Base-by-base conservation (phyloP, 2,888 invertebrate species). In the Pelosia muscerda region DNA sequence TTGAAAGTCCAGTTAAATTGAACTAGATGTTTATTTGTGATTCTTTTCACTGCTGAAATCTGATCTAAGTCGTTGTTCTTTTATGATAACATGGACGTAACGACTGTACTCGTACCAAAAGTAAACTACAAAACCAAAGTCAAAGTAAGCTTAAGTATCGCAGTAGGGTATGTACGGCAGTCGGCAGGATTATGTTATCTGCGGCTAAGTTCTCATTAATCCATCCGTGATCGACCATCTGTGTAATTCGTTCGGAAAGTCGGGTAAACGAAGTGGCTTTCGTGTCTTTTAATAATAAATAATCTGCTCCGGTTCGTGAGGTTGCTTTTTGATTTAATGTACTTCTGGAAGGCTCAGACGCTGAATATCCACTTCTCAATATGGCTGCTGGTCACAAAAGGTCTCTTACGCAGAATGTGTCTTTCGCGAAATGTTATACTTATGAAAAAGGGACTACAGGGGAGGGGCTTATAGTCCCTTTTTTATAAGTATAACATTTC, bases 171-270 rank as follows among this genome's bases (percentile, higher is more conserved):
- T 31, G 11, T 59, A 38, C 34, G 15, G 9, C 23, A n/a, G n/a
- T n/a, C n/a, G 34, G 23, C 23, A 34, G 19, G 34, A 38, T 59
- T 59, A 38, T 15, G 59, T 38, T 23, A 59, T 59, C 23, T 59
- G 59, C 38, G 59, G 59, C 6, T 15, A 38, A 23, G 23, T 23
- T 59, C 15, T 15, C 59, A 23, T 23, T 38, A 34, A 34, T 38
- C 34, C 23, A 4, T 55, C 55, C 8, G 59, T 59, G 23, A 59
- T 34, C 34, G 49, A n/a, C 49, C 49, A 59, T 38, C n/a, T 23
- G 59, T 38, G 38, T 59, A 59, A 59, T 38, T 59, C 9, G 23
- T 38, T 34, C 23, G 6, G 34, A 22, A 15, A 22, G 34, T 25
- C 25, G 55, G 13, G 25, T 2, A 3, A 49, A 49, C 19, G 49